Evolutionary conservation across 2,113 vertebrate species (phyloP), one percentile per base, ranked within the genome.

Genomic region (Callipepla californica): DNA sequence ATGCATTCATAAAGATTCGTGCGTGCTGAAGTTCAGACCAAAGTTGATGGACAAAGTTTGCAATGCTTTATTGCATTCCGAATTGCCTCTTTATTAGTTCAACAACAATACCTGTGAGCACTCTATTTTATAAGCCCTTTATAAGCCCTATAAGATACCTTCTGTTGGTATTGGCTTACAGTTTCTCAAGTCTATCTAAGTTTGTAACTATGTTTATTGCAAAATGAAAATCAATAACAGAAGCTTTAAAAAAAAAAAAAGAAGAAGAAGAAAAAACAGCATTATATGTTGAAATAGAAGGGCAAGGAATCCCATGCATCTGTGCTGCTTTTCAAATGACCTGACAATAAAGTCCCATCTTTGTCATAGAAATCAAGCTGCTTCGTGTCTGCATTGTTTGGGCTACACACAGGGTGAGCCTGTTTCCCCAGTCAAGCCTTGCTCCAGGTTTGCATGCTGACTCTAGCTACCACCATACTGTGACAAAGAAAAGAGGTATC

Each of bases 201-300:
- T 90, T 93, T 94, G 34, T 75, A 91, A 86, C 86, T 72, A 90
- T 67, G 87, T 93, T 95, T 69, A 80, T 89, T 9, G 2, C 77
- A 94, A 89, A 96, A 93, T 66, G 86, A 94, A 96, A 87, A 96
- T 96, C 88, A 92, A 97, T 95, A 95, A 81, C 75, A 44, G 86
- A 57, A 57, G 12, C 12, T 61, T 67, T 1, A 1, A 66, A 89
- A 88, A 94, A 93, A 69, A 38, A 55, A 34, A 25, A 53, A 9
- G 26, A 28, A 28, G 14, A 51, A 53, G 26, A 53, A 87, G 78
- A 16, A 62, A 40, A 62, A 95, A 90, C 57, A 38, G 68, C 65
- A 95, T 92, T 90, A 85, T 84, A 45, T 83, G 57, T 42, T 87
- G 79, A 87, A 84, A 53, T 36, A 80, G 85, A 82, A 90, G 75